Conservation (phyloP, 1,140 invertebrate genomes). For the Drosophila littoralis region DNA sequence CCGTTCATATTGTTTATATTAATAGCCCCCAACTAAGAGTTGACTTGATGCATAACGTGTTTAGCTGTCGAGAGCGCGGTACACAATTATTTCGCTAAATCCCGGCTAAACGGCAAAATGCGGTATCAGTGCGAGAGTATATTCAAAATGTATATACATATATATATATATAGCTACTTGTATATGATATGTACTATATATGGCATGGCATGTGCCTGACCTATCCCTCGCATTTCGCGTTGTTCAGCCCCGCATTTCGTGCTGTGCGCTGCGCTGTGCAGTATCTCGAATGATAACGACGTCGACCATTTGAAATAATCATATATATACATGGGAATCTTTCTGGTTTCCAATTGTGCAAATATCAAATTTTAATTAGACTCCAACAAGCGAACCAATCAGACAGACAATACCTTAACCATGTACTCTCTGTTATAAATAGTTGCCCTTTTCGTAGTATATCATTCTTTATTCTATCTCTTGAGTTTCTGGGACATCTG, state of each 20-base stretch:
- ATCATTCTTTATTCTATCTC: not conserved
- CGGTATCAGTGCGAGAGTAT: not conserved
- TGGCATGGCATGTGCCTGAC: constrained; percentile 37
- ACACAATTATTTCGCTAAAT: not conserved
- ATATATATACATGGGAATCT: not conserved
- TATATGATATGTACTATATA: constrained; percentile 1
- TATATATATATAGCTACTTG: not conserved
- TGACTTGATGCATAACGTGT: constrained; percentile 7
- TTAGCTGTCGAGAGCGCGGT: not conserved
- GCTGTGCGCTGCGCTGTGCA: constrained; percentile 1
- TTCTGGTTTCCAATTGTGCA: not conserved
- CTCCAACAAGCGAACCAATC: constrained; percentile 5
- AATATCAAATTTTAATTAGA: constrained; percentile 13
- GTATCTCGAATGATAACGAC: constrained; percentile 33
- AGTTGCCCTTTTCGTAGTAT: no score
- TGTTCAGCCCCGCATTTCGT: constrained; percentile 1
- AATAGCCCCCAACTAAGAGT: constrained; percentile 4
- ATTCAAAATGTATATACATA: not conserved
- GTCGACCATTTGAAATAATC: not conserved
- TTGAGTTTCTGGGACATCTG: not conserved
- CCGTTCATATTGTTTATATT: not conserved
- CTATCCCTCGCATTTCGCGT: constrained; percentile 48
- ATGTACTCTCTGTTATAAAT: no score
- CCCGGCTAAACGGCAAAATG: not conserved
- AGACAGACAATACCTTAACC: no score